Base-by-base conservation (phyloP, 2,888 invertebrate genomes). In the Heliconius hortense region DNA sequence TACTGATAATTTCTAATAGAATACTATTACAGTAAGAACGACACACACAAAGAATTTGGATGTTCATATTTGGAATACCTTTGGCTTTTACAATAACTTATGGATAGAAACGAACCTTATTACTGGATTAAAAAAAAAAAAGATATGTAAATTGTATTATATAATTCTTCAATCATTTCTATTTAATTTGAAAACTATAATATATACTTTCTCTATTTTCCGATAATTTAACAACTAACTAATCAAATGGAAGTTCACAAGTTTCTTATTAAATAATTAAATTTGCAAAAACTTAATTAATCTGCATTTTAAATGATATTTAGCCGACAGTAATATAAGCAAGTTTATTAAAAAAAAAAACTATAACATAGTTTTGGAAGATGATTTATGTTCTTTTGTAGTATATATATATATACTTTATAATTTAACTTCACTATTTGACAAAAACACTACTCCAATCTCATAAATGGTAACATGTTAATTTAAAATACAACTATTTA, bases 401-500 rank as follows among this genome's bases (percentile, higher is more conserved):
- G 24, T 13, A 13, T 7, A 1, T n/a, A n/a, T n/a, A 31, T 35
- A 35, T 1, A n/a, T n/a, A n/a, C n/a, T 35, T 31, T 35, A 64
- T 21, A 56, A 48, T 56, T 31, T 56, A n/a, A 69, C 56, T 24
- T 18, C 21, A 72, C 60, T 31, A 53, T 56, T 48, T 70, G 26
- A 69, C 31, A 69, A 69, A 70, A 64, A 39, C 64, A 64, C 39
- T 60, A 71, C 59, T 26, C 39, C 60, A 71, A 60, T 71, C 39
- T 43, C 43, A 60, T 35, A 39, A 43, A 68, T 48, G 62, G 75
- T 75, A 73, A 73, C 35, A 53, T 18, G 68, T 13, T 59, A 63
- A 68, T 71, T 73, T 43, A 62, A 73, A 70, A 73, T 39, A 70
- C 67, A 72, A 59, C 72, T 75, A 74, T 76, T 69, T 59, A 48